A percentile compares a stretch with the other conserved stretches of the same genome.
Conservation (phyloP, 2,888 invertebrate species). For the Plutella xylostella region DNA sequence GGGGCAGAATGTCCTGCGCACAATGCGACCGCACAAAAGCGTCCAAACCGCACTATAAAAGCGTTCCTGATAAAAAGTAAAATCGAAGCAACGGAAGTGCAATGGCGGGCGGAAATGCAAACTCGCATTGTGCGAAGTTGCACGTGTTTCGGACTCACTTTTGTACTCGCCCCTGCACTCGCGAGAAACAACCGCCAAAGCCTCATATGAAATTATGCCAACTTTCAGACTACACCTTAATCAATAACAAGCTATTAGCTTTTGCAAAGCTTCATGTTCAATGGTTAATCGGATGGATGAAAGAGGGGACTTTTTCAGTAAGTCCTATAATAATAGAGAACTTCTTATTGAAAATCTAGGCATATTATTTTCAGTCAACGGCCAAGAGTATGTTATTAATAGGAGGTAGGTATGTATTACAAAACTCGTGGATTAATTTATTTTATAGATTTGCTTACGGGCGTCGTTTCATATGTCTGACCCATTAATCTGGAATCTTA, state of each 20-base stretch:
- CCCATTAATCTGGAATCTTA: conserved; percentile 12
- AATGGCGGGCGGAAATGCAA: conserved; percentile 66
- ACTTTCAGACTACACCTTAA: conserved; percentile 31
- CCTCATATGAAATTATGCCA: conserved; percentile 34
- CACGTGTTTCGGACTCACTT: conserved; percentile 62
- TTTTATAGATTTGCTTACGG: too few relatives aligned
- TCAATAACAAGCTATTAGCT: conserved; percentile 18
- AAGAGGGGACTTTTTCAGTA: too few relatives aligned
- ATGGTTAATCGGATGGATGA: too few relatives aligned
- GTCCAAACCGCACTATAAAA: conserved; percentile 57
- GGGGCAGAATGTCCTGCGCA: conserved; percentile 54
- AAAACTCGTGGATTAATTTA: too few relatives aligned
- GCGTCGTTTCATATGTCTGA: too few relatives aligned
- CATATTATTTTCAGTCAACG: too few relatives aligned
- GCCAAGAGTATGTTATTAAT: too few relatives aligned
- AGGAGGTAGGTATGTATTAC: too few relatives aligned
- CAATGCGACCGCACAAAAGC: conserved; percentile 50
- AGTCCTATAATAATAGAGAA: too few relatives aligned
- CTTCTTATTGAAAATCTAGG: too few relatives aligned
- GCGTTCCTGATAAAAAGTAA: conserved; percentile 59
- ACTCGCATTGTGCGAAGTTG: conserved; percentile 64
- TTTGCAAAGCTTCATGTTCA: conserved; percentile 1
- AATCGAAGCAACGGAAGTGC: conserved; percentile 65
- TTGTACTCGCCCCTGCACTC: conserved; percentile 50
- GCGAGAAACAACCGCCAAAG: conserved; percentile 33